These are phyloP conservation scores for Melanotaenia pygmaea DNA, from an alignment of 2,797 vertebrate genomes.

Conservation along the genomic window DNA sequence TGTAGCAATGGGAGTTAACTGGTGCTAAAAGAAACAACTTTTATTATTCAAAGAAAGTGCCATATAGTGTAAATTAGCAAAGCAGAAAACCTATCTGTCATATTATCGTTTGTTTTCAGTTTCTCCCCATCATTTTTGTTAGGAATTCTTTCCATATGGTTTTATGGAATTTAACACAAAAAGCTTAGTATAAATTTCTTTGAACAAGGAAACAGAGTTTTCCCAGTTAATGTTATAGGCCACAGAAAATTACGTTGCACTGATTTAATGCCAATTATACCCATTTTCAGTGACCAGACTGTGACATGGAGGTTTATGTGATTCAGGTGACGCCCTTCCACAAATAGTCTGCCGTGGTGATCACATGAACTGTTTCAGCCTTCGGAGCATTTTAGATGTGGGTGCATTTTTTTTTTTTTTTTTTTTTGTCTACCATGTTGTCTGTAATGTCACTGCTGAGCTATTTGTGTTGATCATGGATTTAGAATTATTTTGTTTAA, in stretches of 20 bases:
- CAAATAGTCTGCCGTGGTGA: conserved; percentile 43
- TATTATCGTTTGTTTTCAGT: background rate
- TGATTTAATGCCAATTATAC: background rate
- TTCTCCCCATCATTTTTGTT: background rate
- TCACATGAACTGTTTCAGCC: conserved; percentile 1
- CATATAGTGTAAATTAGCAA: background rate
- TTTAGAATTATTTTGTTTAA: background rate
- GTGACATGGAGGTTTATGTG: conserved; percentile 34
- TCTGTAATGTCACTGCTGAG: background rate
- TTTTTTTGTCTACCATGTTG: background rate
- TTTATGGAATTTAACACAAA: conserved; percentile 1
- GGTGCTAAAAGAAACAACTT: conserved; percentile 52
- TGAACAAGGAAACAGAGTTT: background rate
- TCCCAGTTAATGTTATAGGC: background rate
- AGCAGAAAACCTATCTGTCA: background rate
- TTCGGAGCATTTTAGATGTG: conserved; percentile 8
- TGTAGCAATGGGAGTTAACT: conserved; percentile 67
- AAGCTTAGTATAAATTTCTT: background rate
- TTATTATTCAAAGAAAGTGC: conserved; percentile 33
- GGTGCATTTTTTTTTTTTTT: background rate
- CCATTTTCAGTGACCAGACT: conserved; percentile 3
- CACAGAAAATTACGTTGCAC: background rate
- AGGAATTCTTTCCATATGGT: background rate
- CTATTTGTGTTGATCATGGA: background rate
- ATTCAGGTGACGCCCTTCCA: conserved; percentile 37